Base-by-base conservation (phyloP, 2,888 invertebrate species). In the Thecophora atra region DNA sequence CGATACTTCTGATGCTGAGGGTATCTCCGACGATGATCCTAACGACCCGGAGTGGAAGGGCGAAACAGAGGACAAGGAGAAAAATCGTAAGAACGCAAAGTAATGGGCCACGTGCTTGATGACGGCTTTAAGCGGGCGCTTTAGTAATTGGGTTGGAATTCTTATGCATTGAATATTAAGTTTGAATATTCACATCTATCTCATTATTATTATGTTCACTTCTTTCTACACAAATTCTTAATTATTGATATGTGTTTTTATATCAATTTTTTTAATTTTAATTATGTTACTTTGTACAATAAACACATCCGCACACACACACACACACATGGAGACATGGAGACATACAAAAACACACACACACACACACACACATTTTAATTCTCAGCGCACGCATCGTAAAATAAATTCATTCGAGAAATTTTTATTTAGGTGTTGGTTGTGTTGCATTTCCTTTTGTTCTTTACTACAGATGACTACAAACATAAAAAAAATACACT, bases 1-100 rank as follows among this genome's bases (percentile, higher is more conserved):
- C 15, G 82, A 82, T 67, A 78, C 81, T 26, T 75, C 79, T 5
- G 82, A 81, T 28, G 91, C 91, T 28, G 90, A 89, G 68, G 88
- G 89, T 68, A 90, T 89, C 75, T 91, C 92, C 74, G 94, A 94
- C 82, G 93, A 93, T 76, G 95, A 95, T 86, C 94, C 94, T 30
- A 94, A 94, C 83, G 95, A 95, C 88, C 92, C 92, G 7, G 95
- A 95, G 83, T 95, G 95, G 95, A 91, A 81, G 64, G 82, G 82
- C 70, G 81, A 79, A 65, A 68, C 77, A 19, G 79, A 76, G 66
- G 76, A 76, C 37, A 77, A 76, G 51, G 75, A 70, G 42, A 72
- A 72, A 73, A 52, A 70, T 52, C 76, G 76, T 73, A 76, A 69
- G 56, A 75, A 74, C 64, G 77, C 37, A 74, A 76, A 75, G 71